Percentiles rank a stretch among this genome's conserved stretches.
phyloP scores from a whole-genome alignment of 2,113 vertebrate species.

The Narcine bancroftii region DNA sequence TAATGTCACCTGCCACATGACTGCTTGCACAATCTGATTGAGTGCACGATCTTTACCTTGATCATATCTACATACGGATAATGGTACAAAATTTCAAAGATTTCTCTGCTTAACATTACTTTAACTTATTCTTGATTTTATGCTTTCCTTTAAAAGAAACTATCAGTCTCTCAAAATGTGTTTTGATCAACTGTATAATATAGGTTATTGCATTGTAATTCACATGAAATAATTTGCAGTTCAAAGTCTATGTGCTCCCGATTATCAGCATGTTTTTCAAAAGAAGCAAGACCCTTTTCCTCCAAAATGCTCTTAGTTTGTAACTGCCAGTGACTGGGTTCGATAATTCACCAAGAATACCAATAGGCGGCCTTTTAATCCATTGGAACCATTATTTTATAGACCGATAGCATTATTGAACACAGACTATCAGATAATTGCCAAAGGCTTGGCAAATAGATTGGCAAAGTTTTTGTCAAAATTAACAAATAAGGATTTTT shows the following conservation, averaged over 20 bases:
- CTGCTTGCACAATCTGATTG: neutral
- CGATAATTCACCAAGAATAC: constrained; percentile 20
- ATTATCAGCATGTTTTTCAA: neutral
- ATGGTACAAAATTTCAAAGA: neutral
- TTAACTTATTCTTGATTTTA: neutral
- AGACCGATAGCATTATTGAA: too few species aligned
- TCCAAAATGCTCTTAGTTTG: neutral
- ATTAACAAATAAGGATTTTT: too few species aligned
- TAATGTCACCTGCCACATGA: neutral
- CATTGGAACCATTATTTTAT: too few species aligned
- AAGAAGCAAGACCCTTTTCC: neutral
- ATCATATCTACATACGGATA: neutral
- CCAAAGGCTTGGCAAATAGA: too few species aligned
- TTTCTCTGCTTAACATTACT: neutral
- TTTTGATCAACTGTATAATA: constrained; percentile 9
- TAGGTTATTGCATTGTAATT: neutral
- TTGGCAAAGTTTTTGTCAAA: too few species aligned
- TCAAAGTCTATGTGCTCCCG: neutral
- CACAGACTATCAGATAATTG: too few species aligned
- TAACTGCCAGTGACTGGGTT: neutral
- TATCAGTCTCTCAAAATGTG: neutral
- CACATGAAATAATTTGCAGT: neutral
- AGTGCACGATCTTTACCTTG: neutral
- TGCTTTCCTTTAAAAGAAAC: neutral
- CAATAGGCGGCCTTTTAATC: constrained; percentile 4